Evolutionary conservation across 2,888 invertebrate species (phyloP), one percentile per base, ranked within the genome.

Genomic region (Eudemis profundana): DNA sequence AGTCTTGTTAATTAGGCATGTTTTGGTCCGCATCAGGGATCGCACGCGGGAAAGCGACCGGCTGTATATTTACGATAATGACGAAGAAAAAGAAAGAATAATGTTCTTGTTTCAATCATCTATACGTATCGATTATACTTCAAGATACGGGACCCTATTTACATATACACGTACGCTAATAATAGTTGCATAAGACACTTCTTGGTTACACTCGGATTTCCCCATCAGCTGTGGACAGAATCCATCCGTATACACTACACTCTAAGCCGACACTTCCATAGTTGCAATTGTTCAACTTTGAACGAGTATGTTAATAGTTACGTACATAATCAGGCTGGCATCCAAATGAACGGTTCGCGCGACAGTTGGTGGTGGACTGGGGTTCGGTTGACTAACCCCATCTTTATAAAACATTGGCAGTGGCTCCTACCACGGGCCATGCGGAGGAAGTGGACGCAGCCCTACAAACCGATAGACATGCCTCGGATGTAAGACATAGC

Each of bases 301-400:
- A 47, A 29, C 44, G 14, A 40, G 14, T 15, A 36, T 7, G n/a
- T 54, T 61, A 29, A 23, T 62, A 47, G 40, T 70, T 77, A 83
- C 85, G 78, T 85, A 84, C 80, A 70, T 77, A 72, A 50, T 61
- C 68, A 68, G 42, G 66, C 56, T 53, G 57, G 69, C 72, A 75
- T 78, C 72, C 70, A 72, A 70, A 73, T 75, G 77, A 76, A 70
- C 76, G 72, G 72, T 68, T 71, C 67, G 72, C 71, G 71, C 82
- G 80, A 80, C 78, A 72, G 85, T 78, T 77, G 71, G 72, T 68
- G 68, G 74, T 75, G 72, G 68, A 88, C 86, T 88, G 81, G 82
- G 75, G 74, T 68, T 66, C 66, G 68, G 23, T 54, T 70, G 79
- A 64, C 69, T 68, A 79, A 78, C 83, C 70, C 81, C 78, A 78